A percentile compares a stretch with the other conserved stretches of the same genome.
Conservation (phyloP, 2,113 vertebrate genomes). For the Mustela nigripes region DNA sequence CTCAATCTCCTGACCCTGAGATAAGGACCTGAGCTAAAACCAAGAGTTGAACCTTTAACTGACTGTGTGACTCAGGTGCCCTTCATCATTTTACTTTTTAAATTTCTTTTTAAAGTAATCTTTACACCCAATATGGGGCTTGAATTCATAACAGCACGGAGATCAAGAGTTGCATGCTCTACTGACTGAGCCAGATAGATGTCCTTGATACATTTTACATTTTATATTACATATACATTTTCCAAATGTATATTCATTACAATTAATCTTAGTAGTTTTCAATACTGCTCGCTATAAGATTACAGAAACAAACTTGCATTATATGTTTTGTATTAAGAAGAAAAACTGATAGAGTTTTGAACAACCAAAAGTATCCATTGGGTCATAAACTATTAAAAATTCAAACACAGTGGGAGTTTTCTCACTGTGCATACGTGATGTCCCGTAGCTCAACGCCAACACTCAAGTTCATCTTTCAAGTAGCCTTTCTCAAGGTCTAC, state of each 20-base stretch:
- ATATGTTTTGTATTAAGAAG: background rate
- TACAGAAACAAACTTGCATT: constrained; percentile 27
- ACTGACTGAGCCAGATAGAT: background rate
- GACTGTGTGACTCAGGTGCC: background rate
- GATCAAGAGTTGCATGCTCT: background rate
- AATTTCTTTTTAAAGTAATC: background rate
- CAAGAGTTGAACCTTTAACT: background rate
- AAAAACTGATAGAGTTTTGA: background rate
- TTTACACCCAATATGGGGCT: background rate
- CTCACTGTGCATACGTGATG: background rate
- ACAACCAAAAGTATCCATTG: background rate
- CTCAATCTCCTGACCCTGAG: background rate
- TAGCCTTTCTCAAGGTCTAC: background rate
- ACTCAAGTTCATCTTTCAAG: background rate
- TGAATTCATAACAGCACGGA: background rate
- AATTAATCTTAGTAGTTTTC: background rate
- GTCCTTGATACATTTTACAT: background rate
- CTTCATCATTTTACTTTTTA: background rate
- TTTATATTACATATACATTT: background rate
- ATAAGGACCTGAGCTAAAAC: background rate
- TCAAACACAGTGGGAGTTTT: background rate
- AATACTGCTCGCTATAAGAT: background rate
- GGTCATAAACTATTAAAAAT: background rate
- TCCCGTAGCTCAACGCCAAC: background rate
- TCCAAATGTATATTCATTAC: background rate